Base-by-base conservation (phyloP, 1,140 invertebrate genomes). In the Rhopalosiphum maidis region DNA sequence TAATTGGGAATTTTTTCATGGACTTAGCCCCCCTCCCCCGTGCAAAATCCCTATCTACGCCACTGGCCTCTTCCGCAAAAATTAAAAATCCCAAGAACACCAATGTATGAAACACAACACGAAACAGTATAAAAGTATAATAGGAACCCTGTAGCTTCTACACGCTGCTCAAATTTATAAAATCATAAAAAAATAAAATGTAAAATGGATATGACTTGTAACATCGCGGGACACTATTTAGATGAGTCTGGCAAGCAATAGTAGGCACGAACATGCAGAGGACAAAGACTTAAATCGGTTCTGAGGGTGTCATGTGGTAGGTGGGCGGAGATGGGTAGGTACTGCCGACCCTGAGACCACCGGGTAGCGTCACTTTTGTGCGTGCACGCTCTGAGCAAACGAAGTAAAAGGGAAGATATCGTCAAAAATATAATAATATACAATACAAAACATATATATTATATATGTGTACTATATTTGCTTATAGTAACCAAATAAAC, bases 201-300 rank as follows among this genome's bases (percentile, higher is more conserved):
- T 77, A 77, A n/a, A 77, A 77, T 77, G n/a, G n/a, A n/a, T n/a
- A 35, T n/a, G 15, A 77, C 60, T 77, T n/a, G n/a, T 15, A 68
- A 68, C 30, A 77, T 15, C 15, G 15, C 30, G 30, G 30, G 60
- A 77, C n/a, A 77, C 15, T 68, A n/a, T 68, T n/a, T n/a, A 77
- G 15, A 15, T 18, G 4, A n/a, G 30, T 77, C 30, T 4, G 15
- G 1, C 60, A 60, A 25, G 8, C 55, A 9, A 30, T 30, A 68
- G 30, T n/a, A 68, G 30, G 60, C 60, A 15, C 60, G 60, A 68
- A 68, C 60, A 77, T n/a, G 60, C 11, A 4, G 15, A 77, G 60
- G 15, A 77, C 60, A 77, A 77, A 77, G 60, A 77, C 60, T 77
- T n/a, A 77, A 77, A 77, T 77, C 60, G n/a, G 60, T 77, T 77